These are phyloP conservation scores for Heliocidaris erythrogramma DNA, from an alignment of 35 echinoderm and acorn worm species.

Conservation along the genomic window DNA sequence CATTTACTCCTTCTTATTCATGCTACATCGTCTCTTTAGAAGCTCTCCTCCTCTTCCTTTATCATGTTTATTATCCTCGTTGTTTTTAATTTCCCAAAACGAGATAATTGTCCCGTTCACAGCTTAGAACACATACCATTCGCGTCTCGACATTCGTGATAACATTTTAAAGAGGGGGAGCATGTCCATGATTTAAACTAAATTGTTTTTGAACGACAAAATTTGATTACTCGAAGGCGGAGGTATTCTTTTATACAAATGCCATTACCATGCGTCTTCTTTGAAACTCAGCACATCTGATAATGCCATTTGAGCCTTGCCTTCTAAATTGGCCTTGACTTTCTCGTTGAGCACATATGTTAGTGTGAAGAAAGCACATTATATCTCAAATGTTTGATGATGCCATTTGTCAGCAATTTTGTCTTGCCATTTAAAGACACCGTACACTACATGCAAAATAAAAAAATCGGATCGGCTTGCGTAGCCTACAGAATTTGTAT, in stretches of 20 bases:
- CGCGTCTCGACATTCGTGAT: neutral
- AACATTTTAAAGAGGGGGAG: neutral
- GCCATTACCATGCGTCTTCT: neutral
- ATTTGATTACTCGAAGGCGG: slow-evolving; percentile 1
- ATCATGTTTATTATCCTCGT: neutral
- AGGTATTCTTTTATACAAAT: neutral
- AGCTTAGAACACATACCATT: neutral
- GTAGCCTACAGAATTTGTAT: no score
- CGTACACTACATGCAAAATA: neutral
- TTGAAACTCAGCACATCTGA: neutral
- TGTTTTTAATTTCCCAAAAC: neutral
- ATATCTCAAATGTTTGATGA: neutral
- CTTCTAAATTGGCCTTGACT: slow-evolving; percentile 10
- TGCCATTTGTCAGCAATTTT: slow-evolving; percentile 11
- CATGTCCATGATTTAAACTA: slow-evolving; percentile 13
- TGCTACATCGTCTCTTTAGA: no score
- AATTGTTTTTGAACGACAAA: slow-evolving; percentile 13
- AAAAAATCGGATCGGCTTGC: no score
- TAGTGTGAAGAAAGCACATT: neutral
- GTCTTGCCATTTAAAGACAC: neutral
- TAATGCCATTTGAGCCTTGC: neutral
- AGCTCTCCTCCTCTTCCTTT: neutral
- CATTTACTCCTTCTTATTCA: no score
- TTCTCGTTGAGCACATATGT: neutral
- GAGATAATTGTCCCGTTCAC: neutral